A percentile compares a stretch with the other conserved stretches of the same genome.
phyloP scores from a whole-genome alignment of 2,888 invertebrate genomes.

The Drosophila barbarae region DNA sequence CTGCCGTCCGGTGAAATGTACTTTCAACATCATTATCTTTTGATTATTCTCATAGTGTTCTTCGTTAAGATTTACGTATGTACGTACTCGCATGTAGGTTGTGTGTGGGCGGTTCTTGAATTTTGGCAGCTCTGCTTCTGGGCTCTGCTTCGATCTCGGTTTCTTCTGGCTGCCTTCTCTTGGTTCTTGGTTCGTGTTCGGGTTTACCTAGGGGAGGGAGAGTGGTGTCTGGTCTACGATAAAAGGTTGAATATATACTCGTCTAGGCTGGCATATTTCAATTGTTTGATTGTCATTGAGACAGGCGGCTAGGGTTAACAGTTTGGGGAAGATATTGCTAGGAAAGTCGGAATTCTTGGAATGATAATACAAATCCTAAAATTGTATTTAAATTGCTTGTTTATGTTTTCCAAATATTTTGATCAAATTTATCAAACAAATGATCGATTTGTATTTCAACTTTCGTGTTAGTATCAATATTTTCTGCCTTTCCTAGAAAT shows the following conservation, averaged over 20 bases:
- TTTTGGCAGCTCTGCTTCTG: slow-evolving; percentile 67
- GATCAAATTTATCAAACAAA: no score
- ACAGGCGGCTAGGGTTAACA: slow-evolving; percentile 21
- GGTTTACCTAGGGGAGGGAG: slow-evolving; percentile 19
- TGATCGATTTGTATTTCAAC: not conserved
- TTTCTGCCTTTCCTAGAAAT: not conserved
- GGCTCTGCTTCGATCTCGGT: slow-evolving; percentile 34
- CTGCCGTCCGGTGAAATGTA: slow-evolving; percentile 77
- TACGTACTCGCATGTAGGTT: slow-evolving; percentile 45
- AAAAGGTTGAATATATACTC: slow-evolving; percentile 30
- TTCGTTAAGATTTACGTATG: slow-evolving; percentile 36
- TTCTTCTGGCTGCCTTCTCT: slow-evolving; percentile 6
- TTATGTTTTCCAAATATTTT: no score
- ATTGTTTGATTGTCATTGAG: slow-evolving; percentile 53
- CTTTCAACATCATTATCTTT: slow-evolving; percentile 48
- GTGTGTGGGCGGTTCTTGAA: slow-evolving; percentile 38
- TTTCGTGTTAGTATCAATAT: not conserved
- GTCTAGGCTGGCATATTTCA: slow-evolving; percentile 22
- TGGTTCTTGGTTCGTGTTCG: slow-evolving; percentile 7
- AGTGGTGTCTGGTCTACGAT: slow-evolving; percentile 35
- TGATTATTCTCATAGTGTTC: slow-evolving; percentile 37
- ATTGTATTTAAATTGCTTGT: no score
- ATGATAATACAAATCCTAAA: not conserved
- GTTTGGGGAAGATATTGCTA: slow-evolving; percentile 4
- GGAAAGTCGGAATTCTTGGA: not conserved